Conservation (phyloP, 2,888 invertebrate species). For the Ligdia adustata region DNA sequence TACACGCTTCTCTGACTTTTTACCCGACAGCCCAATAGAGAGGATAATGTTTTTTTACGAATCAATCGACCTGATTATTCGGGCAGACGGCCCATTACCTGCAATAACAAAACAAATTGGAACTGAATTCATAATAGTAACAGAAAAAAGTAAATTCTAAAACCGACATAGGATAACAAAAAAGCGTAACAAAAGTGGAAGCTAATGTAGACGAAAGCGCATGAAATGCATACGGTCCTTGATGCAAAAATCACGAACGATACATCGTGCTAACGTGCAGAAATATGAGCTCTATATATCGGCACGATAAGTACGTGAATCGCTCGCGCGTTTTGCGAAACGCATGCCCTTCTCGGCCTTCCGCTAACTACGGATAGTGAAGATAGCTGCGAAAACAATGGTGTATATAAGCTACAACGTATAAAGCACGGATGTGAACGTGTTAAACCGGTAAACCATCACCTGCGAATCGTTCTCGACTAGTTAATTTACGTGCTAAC, state of each 20-base stretch:
- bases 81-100: conserved; percentile 38
- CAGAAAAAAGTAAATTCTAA: conserved; percentile 28
- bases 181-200: conserved; percentile 45
- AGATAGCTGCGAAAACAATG: conserved; percentile 50
- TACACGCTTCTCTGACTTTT: conserved; percentile 1
- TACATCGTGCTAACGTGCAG: conserved; percentile 59
- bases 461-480: conserved; percentile 58
- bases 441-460: conserved; percentile 77
- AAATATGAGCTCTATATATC: conserved; percentile 81
- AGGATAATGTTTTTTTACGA: conserved; percentile 10
- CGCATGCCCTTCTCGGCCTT: conserved; percentile 45
- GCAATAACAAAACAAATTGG: conserved; percentile 37
- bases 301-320: conserved; percentile 56
- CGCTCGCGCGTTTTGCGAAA: conserved; percentile 44
- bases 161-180: conserved; percentile 26
- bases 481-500: conserved; percentile 35
- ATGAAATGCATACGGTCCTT: conserved; percentile 44
- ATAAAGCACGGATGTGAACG: conserved; percentile 78
- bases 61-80: conserved; percentile 27
- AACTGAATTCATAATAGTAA: conserved; percentile 29
- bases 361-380: conserved; percentile 51
- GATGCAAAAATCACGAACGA: conserved; percentile 43
- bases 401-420: conserved; percentile 60
- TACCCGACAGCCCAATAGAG: neutral
- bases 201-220: conserved; percentile 43